Base-by-base conservation (phyloP, 2,888 invertebrate genomes). In the Exephanes ischioxanthus region DNA sequence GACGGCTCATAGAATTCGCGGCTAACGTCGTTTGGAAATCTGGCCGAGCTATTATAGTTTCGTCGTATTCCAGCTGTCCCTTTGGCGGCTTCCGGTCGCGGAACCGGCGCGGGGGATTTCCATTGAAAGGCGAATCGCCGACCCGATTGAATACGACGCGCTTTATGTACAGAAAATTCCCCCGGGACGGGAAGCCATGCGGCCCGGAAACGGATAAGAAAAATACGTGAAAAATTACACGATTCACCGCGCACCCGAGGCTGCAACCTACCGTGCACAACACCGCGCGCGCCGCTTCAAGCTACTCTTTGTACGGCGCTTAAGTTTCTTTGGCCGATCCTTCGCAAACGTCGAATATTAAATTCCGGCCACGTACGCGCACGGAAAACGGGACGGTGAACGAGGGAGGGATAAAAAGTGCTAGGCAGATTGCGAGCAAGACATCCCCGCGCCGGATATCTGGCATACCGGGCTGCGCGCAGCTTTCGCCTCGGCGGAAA, bases 271-370 rank as follows among this genome's bases (percentile, higher is more conserved):
- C 58, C 3, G 26, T 58, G 26, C 14, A 63, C 33, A 33, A 63
- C 73, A 81, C 11, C 77, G 14, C n/a, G 61, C 63, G 11, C 26
- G 63, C n/a, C 72, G 26, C 26, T 72, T 19, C 48, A 33, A 63
- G 76, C 76, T 63, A 80, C 76, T 73, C 72, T 80, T 81, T 81
- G 30, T 70, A 78, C 68, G 73, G 78, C 68, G 77, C 72, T 78
- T 84, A 82, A 82, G 82, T 76, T 85, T 85, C 82, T 79, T 82
- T 79, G 70, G 81, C 66, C 82, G 48, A 72, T 67, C 67, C 70
- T 75, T 75, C 82, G 71, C 83, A 88, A 88, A 88, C 83, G 85
- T 77, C 85, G 84, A 85, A 83, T 85, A 86, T 88, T 86, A 85
- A 85, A 85, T 85, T 85, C 85, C 85, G 55, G 26, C 70, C 85